phyloP scores from a whole-genome alignment of 1,140 invertebrate species.

The Conus betulinus region DNA sequence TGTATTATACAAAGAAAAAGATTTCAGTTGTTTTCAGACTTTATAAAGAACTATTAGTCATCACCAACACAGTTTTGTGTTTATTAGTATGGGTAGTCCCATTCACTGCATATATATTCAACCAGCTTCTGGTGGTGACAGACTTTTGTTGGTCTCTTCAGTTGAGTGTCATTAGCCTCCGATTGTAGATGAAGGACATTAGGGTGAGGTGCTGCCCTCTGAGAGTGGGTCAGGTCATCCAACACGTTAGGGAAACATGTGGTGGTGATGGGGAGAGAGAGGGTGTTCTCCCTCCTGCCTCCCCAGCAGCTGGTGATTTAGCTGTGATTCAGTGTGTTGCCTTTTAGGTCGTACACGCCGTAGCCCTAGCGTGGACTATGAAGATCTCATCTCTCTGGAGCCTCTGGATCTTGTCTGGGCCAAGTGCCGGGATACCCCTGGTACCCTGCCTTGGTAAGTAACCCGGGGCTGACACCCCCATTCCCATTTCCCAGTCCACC shows the following conservation, averaged over 20 bases:
- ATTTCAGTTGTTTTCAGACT: too few relatives aligned
- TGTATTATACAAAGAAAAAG: too few relatives aligned
- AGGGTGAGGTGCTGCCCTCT: not conserved
- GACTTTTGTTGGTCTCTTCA: too few relatives aligned
- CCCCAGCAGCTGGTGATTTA: not conserved
- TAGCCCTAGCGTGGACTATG: constrained; percentile 70
- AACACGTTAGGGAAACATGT: not conserved
- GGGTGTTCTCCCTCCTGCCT: not conserved
- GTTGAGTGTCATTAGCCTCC: too few relatives aligned
- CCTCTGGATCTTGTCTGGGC: constrained; percentile 96
- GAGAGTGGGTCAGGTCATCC: not conserved
- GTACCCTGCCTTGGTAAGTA: constrained; percentile 91
- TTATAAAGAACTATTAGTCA: too few relatives aligned
- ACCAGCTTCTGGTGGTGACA: too few relatives aligned
- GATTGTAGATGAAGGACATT: not conserved
- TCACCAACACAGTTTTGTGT: too few relatives aligned
- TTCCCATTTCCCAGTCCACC: not conserved
- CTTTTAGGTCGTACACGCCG: constrained; percentile 64
- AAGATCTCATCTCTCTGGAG: constrained; percentile 79
- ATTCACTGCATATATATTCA: too few relatives aligned
- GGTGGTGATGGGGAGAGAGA: not conserved
- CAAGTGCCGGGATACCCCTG: constrained; percentile 96
- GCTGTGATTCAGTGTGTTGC: constrained; percentile 14
- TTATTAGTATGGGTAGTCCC: too few relatives aligned
- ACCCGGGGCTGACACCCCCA: not conserved